Conservation (phyloP, 2,113 vertebrate species). For the Brachirus orientalis region DNA sequence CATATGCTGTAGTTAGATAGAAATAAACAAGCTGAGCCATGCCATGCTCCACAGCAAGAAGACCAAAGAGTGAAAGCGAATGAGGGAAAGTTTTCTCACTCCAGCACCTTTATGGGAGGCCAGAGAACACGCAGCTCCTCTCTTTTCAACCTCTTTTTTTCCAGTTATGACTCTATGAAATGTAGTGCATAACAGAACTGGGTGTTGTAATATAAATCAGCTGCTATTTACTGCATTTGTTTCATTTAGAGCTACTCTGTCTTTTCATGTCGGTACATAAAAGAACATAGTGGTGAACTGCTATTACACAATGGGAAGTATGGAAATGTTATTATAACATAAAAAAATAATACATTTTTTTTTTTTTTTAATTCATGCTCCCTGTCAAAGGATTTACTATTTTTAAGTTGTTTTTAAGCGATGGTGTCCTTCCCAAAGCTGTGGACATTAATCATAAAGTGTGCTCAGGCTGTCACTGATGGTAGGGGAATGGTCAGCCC, state of each 20-base stretch:
- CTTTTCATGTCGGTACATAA: slow-evolving; percentile 9
- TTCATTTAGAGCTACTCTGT: slow-evolving; percentile 30
- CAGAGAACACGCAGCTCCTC: slow-evolving; percentile 30
- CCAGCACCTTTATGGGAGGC: slow-evolving; percentile 27
- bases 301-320: background rate
- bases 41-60: slow-evolving; percentile 3
- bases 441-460: slow-evolving; percentile 30
- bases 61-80: slow-evolving; percentile 15
- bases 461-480: slow-evolving; percentile 34
- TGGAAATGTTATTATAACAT: slow-evolving; percentile 9
- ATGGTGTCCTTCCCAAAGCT: slow-evolving; percentile 7
- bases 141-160: slow-evolving; percentile 31
- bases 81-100: slow-evolving; percentile 35
- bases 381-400: too few species aligned
- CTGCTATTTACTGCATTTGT: slow-evolving; percentile 29
- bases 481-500: slow-evolving; percentile 3
- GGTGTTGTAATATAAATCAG: slow-evolving; percentile 32
- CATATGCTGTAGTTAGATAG: slow-evolving; percentile 9
- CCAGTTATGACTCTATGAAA: slow-evolving; percentile 51
- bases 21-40: slow-evolving; percentile 43
- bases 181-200: slow-evolving; percentile 22
- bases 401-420: too few species aligned
- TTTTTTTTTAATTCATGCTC: too few species aligned
- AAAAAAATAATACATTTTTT: too few species aligned
- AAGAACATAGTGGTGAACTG: background rate